phyloP scores from a whole-genome alignment of 2,113 vertebrate species.

The Cisticola juncidis region DNA sequence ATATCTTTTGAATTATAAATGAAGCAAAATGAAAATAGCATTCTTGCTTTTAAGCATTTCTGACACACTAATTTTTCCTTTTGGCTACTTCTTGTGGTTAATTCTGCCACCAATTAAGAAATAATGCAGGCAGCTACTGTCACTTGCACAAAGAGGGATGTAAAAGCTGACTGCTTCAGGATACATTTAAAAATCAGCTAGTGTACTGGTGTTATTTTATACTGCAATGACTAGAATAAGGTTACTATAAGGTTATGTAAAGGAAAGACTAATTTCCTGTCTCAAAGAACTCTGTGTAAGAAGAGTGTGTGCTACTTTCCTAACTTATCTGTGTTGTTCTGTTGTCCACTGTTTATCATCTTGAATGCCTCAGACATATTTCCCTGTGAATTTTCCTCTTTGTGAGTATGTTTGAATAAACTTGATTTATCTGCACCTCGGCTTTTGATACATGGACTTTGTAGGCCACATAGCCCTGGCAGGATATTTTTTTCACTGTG shows the following conservation, averaged over 20 bases:
- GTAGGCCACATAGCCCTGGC: neutral
- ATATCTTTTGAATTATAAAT: conserved; percentile 48
- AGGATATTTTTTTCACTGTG: neutral
- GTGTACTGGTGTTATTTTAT: neutral
- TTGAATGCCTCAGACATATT: neutral
- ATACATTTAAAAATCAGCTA: neutral
- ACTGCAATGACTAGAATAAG: neutral
- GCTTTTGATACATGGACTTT: neutral
- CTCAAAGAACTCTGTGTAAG: neutral
- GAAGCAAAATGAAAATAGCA: conserved; percentile 13
- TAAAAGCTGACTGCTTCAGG: neutral
- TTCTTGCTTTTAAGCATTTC: conserved; percentile 23
- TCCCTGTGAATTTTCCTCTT: neutral
- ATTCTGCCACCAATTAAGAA: neutral
- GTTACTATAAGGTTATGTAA: neutral
- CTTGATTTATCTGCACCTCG: neutral
- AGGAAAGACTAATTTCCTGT: neutral
- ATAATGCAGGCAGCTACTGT: neutral
- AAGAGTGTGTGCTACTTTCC: neutral
- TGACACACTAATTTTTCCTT: neutral
- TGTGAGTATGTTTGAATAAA: neutral
- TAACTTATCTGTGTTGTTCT: rapidly evolving
- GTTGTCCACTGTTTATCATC: neutral
- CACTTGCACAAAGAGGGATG: neutral
- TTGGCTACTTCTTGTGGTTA: neutral